Conservation (phyloP, 2,113 vertebrate species). For the Calidris pugnax region DNA sequence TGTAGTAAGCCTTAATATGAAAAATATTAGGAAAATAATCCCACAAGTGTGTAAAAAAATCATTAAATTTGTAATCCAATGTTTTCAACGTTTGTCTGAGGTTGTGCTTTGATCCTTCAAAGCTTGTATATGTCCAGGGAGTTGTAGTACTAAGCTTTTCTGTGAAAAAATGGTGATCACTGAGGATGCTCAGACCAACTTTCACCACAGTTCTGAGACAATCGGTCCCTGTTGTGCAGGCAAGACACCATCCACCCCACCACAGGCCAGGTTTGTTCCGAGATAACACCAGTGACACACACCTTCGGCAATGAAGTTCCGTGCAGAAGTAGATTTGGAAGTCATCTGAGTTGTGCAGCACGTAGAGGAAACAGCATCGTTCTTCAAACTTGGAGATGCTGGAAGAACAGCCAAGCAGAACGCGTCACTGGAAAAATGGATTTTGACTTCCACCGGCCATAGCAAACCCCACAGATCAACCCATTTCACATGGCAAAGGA, state of each 20-base stretch:
- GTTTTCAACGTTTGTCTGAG: neutral
- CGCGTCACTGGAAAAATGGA: neutral
- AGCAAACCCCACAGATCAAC: neutral
- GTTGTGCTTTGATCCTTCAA: neutral
- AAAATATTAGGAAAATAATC: neutral
- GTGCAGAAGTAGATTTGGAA: slow-evolving; percentile 99
- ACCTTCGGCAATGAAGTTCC: slow-evolving; percentile 97
- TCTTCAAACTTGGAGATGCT: slow-evolving; percentile 99
- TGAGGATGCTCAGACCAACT: neutral
- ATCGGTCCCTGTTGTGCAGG: neutral
- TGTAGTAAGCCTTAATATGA: neutral
- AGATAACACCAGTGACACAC: slow-evolving; percentile 27
- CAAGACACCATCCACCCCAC: neutral
- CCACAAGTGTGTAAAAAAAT: neutral
- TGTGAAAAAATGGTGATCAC: neutral
- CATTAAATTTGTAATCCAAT: neutral
- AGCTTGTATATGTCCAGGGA: neutral
- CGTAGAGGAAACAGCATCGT: slow-evolving; percentile 95
- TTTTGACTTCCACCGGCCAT: neutral
- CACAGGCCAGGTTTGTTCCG: neutral
- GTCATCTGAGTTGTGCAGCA: slow-evolving; percentile 95
- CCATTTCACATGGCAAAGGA: neutral
- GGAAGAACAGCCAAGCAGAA: slow-evolving; percentile 52
- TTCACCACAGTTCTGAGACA: neutral
- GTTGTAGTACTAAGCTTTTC: neutral